Percentiles rank a stretch among this genome's conserved stretches.
Evolutionary conservation across 2,888 invertebrate species (phyloP).

Genomic region (Osedax frankpressi): DNA sequence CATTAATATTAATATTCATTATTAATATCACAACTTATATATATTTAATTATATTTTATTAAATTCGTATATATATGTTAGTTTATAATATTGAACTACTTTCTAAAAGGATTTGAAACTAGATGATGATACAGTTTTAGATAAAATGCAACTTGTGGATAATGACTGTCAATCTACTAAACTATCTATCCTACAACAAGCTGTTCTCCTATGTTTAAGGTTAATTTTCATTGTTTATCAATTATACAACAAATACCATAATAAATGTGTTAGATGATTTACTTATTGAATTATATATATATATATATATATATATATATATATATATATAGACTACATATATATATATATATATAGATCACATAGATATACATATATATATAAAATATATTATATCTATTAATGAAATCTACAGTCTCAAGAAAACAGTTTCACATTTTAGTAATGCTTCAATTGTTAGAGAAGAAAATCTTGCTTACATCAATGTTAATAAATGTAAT

Average conservation of each 20-base stretch:
- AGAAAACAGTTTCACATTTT: neutral
- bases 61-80: too few species aligned
- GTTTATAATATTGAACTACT: too few species aligned
- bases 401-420: neutral
- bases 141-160: constrained; percentile 40
- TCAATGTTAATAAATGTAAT: constrained; percentile 49
- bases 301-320: too few species aligned
- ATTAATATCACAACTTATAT: too few species aligned
- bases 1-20: too few species aligned
- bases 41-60: too few species aligned
- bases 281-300: too few species aligned
- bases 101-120: constrained; percentile 57
- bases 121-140: constrained; percentile 73
- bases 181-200: constrained; percentile 48
- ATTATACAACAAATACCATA: neutral
- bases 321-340: too few species aligned
- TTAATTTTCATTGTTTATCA: constrained; percentile 42
- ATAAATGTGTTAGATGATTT: too few species aligned
- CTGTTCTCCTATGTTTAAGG: constrained; percentile 65
- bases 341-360: too few species aligned
- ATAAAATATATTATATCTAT: too few species aligned
- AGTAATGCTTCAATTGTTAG: constrained; percentile 57
- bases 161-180: constrained; percentile 8
- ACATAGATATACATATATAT: too few species aligned
- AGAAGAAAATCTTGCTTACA: constrained; percentile 69